Conservation (phyloP, 2,113 vertebrate species). For the Brachypteracias leptosomus region DNA sequence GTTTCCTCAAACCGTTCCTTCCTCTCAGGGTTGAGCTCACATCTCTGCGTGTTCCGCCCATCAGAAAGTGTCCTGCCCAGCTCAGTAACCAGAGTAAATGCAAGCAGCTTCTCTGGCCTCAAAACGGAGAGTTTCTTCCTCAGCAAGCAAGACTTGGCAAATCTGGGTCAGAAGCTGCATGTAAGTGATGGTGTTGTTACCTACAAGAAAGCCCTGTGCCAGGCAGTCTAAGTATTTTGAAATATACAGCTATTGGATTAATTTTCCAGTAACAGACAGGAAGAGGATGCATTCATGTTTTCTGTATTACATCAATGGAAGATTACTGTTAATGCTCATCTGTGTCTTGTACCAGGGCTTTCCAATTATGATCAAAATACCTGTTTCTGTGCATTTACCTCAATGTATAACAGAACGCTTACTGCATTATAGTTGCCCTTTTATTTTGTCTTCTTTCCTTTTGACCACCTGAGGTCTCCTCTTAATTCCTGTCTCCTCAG, state of each 20-base stretch:
- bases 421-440: neutral
- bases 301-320: neutral
- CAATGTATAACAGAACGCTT: neutral
- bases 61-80: neutral
- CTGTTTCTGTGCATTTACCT: neutral
- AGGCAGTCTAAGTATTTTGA: neutral
- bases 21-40: fast-evolving
- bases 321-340: neutral
- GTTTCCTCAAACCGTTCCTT: neutral
- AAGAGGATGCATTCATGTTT: neutral
- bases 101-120: neutral
- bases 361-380: neutral
- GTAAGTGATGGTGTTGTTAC: fast-evolving
- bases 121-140: neutral
- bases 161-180: neutral
- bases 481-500: neutral
- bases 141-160: neutral
- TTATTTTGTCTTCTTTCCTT: neutral
- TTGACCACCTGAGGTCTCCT: neutral
- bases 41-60: neutral
- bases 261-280: neutral
- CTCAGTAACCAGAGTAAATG: neutral
- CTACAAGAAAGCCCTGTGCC: neutral
- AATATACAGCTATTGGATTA: neutral
- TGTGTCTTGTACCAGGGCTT: neutral